phyloP scores from a whole-genome alignment of 2,888 invertebrate genomes.

The Dasysyrphus tricinctus region DNA sequence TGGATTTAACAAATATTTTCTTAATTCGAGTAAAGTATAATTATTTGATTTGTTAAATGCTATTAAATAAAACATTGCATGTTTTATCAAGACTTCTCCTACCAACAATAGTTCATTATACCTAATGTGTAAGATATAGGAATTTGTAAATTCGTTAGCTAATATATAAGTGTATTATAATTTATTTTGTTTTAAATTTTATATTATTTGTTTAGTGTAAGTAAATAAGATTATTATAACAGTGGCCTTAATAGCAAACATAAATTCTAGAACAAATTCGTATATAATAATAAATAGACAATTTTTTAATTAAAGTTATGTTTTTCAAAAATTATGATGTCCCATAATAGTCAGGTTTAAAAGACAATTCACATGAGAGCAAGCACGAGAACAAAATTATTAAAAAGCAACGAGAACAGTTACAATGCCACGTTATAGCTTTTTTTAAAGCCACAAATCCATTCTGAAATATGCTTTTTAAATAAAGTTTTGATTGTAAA shows the following conservation, averaged over 20 bases:
- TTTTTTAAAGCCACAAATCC: too few relatives aligned
- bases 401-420: too few relatives aligned
- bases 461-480: too few relatives aligned
- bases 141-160: conserved; percentile 1
- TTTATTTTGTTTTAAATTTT: conserved; percentile 19
- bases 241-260: conserved; percentile 54
- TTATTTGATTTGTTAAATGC: background rate
- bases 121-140: background rate
- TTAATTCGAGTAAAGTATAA: background rate
- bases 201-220: background rate
- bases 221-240: conserved; percentile 17
- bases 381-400: too few relatives aligned
- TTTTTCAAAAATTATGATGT: background rate
- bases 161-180: background rate
- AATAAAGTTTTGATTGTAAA: too few relatives aligned
- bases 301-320: conserved; percentile 8
- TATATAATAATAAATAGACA: conserved; percentile 18
- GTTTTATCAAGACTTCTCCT: background rate
- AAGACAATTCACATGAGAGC: too few relatives aligned
- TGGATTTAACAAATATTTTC: background rate
- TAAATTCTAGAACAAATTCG: conserved; percentile 7
- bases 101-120: conserved; percentile 7
- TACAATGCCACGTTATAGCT: too few relatives aligned
- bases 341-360: too few relatives aligned
- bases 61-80: background rate